Conservation (phyloP, 2,113 vertebrate species). For the Notiomystis cincta region DNA sequence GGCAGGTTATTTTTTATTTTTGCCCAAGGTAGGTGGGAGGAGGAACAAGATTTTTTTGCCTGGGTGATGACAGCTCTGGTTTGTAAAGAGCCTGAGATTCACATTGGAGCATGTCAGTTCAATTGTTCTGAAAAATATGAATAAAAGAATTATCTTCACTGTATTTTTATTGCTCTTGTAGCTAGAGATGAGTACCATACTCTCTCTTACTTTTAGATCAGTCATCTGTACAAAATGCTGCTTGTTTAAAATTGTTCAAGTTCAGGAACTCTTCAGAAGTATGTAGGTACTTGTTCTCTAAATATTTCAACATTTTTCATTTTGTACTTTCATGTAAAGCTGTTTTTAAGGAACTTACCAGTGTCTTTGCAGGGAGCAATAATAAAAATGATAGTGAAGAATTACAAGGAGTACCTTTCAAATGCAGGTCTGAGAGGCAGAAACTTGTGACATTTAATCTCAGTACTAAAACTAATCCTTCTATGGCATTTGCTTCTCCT, state of each 20-base stretch:
- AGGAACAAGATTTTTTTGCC: background rate
- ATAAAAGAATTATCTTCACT: background rate
- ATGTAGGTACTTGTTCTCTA: background rate
- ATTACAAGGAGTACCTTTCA: background rate
- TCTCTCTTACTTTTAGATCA: background rate
- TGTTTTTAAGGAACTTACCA: background rate
- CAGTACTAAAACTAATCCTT: constrained; percentile 1
- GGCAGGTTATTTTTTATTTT: background rate
- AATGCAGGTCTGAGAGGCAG: background rate
- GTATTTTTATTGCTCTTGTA: background rate
- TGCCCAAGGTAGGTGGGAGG: background rate
- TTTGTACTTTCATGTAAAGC: background rate
- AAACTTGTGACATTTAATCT: background rate
- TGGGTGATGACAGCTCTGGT: background rate
- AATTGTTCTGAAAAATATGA: background rate
- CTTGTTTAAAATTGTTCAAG: background rate
- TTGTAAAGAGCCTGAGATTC: background rate
- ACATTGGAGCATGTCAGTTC: background rate
- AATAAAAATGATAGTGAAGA: background rate
- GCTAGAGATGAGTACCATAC: background rate
- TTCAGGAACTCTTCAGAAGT: background rate
- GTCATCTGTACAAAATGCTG: background rate
- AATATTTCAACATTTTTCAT: constrained; percentile 1
- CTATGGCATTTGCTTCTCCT: background rate
- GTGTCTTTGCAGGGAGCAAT: background rate